phyloP scores from a whole-genome alignment of 2,888 invertebrate genomes.

The Sesia bembeciformis region DNA sequence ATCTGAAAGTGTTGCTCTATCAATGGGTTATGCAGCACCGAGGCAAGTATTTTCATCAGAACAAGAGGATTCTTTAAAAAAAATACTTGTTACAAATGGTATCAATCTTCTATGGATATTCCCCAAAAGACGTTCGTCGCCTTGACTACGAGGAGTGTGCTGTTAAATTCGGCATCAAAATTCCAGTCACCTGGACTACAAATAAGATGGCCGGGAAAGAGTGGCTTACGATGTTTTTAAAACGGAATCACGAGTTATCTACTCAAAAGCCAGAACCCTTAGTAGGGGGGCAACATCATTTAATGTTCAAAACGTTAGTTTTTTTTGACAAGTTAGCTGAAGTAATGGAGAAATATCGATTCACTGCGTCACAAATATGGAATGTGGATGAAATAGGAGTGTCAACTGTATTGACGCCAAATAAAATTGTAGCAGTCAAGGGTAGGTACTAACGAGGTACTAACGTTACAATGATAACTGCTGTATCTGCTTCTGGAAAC shows the following conservation, averaged over 20 bases:
- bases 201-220: conserved; percentile 14
- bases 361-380: conserved; percentile 8
- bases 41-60: conserved; percentile 11
- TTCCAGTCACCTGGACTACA: conserved; percentile 8
- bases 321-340: conserved; percentile 19
- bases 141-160: conserved; percentile 15
- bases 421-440: conserved; percentile 20
- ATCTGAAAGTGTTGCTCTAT: conserved; percentile 7
- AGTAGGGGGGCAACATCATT: too few relatives aligned
- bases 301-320: too few relatives aligned
- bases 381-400: conserved; percentile 20
- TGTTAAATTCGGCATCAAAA: conserved; percentile 9
- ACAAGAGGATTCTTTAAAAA: conserved; percentile 6
- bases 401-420: conserved; percentile 15
- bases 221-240: conserved; percentile 16
- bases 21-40: conserved; percentile 14
- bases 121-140: conserved; percentile 14
- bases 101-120: conserved; percentile 14
- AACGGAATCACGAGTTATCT: conserved; percentile 16
- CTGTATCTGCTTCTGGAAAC: conserved; percentile 5
- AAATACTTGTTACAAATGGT: conserved; percentile 13
- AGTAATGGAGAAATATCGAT: conserved; percentile 15
- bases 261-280: conserved; percentile 18
- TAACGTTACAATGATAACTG: conserved; percentile 17
- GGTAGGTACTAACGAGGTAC: conserved; percentile 18